A percentile compares a stretch with the other conserved stretches of the same genome.
Evolutionary conservation across 1,140 invertebrate genomes (phyloP).

Genomic region (Procambarus clarkii): DNA sequence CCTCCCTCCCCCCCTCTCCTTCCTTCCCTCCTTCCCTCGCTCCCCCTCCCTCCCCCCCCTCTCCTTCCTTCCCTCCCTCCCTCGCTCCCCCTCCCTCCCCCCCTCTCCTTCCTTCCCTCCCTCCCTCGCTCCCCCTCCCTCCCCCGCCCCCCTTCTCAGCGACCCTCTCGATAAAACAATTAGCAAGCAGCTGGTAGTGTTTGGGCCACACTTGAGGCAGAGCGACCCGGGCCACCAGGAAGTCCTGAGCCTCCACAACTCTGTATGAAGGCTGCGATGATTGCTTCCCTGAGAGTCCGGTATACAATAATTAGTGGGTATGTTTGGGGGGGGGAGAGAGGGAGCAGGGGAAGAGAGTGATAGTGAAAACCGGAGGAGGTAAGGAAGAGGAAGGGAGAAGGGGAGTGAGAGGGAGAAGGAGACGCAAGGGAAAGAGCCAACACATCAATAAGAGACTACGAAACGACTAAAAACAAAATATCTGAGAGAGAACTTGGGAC

Average conservation of each 20-base stretch:
- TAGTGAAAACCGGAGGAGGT: not conserved
- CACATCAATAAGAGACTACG: too few species aligned
- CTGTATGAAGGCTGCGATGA: not conserved
- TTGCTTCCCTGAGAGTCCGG: not conserved
- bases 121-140: not conserved
- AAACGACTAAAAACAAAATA: too few species aligned
- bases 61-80: not conserved
- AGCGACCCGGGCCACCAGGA: not conserved
- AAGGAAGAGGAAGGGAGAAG: not conserved
- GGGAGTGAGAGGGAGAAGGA: not conserved
- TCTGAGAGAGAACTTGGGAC: too few species aligned
- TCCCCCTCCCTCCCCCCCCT: not conserved
- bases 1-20: too few species aligned
- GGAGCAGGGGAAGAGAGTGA: not conserved
- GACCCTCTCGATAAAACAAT: not conserved
- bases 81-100: not conserved
- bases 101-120: not conserved
- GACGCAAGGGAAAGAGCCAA: too few species aligned
- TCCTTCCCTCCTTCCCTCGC: not conserved
- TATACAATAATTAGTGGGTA: not conserved
- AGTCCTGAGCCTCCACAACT: not conserved
- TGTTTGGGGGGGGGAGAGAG: not conserved
- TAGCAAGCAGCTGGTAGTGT: not conserved
- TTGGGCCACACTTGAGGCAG: not conserved
- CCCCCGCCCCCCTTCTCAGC: too few species aligned